Evolutionary conservation across 2,797 vertebrate genomes (phyloP).

Genomic region (Micropoecilia bifurca): DNA sequence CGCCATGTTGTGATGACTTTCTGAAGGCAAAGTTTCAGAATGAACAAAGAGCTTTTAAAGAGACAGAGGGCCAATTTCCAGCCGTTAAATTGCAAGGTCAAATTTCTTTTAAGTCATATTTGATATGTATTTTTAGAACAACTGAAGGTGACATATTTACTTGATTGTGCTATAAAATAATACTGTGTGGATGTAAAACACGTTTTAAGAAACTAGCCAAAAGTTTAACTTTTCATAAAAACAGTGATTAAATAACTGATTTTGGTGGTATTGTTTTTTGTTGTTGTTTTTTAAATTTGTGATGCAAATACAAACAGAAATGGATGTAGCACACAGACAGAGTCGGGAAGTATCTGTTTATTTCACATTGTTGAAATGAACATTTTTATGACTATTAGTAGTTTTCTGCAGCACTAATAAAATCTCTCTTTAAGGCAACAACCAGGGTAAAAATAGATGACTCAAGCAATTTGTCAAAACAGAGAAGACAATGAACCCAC

Average conservation of each 20-base stretch:
- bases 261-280: too few species aligned
- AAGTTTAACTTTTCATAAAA: not conserved
- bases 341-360: not conserved
- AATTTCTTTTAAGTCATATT: too few species aligned
- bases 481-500: not conserved
- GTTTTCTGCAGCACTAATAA: not conserved
- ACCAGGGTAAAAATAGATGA: not conserved
- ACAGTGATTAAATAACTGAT: not conserved
- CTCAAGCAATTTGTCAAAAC: not conserved
- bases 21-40: too few species aligned
- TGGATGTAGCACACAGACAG: not conserved
- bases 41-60: too few species aligned
- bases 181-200: too few species aligned
- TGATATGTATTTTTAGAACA: too few species aligned
- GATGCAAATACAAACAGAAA: not conserved
- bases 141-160: too few species aligned
- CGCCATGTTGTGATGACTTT: too few species aligned
- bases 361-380: not conserved
- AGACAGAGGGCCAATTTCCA: too few species aligned
- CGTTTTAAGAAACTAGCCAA: not conserved
- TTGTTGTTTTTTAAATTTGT: not conserved
- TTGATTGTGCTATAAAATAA: too few species aligned
- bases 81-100: too few species aligned
- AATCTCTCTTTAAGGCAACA: not conserved
- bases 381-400: not conserved